These are phyloP conservation scores for Micropoecilia bifurca DNA, from an alignment of 2,797 vertebrate species.

Conservation along the genomic window DNA sequence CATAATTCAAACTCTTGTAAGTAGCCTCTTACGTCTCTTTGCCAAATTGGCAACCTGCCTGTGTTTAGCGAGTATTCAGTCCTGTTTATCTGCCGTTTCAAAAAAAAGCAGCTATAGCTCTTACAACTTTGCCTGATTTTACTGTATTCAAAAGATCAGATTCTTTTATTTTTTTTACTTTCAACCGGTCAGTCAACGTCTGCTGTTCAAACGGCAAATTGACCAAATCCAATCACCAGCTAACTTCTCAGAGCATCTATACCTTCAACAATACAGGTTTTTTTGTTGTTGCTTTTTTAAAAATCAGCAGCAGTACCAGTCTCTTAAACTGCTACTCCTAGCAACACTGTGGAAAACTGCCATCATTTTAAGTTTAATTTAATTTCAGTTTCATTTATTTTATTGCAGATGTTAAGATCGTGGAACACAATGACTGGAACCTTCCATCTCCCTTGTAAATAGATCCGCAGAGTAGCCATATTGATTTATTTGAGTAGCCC, in stretches of 20 bases:
- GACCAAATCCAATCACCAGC: background rate
- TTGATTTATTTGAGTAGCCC: conserved; percentile 50
- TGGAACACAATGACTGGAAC: background rate
- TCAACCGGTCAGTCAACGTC: background rate
- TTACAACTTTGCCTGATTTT: background rate
- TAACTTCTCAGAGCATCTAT: background rate
- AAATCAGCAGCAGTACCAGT: background rate
- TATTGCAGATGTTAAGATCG: background rate
- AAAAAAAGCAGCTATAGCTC: background rate
- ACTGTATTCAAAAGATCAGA: background rate
- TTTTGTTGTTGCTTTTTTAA: too few relatives aligned
- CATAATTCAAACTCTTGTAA: background rate
- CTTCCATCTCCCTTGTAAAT: background rate
- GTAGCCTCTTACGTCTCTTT: background rate
- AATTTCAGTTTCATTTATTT: background rate
- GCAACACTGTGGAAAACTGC: background rate
- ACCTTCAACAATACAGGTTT: background rate
- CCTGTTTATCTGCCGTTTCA: background rate
- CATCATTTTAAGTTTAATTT: background rate
- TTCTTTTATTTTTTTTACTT: background rate
- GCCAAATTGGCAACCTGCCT: background rate
- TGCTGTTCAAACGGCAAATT: background rate
- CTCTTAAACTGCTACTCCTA: background rate
- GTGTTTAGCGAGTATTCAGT: background rate
- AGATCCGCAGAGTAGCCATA: conserved; percentile 21